Evolutionary conservation across 2,113 vertebrate species (phyloP).

Genomic region (Oreotrochilus melanogaster): DNA sequence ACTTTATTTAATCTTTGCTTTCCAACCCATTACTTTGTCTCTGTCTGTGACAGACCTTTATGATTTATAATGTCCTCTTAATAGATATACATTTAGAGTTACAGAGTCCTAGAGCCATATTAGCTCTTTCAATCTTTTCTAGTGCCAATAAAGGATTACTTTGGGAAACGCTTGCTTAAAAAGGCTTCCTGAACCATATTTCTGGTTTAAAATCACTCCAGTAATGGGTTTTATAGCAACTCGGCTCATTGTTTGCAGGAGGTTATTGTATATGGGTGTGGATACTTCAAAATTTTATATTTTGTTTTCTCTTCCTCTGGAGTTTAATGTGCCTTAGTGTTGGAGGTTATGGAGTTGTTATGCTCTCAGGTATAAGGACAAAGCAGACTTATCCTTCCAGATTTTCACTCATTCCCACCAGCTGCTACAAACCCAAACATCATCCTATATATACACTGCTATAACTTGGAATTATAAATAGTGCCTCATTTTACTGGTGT

Average conservation of each 20-base stretch:
- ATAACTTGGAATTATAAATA: constrained; percentile 21
- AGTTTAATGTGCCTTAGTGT: background rate
- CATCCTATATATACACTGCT: background rate
- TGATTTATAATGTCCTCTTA: constrained; percentile 44
- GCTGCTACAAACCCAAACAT: background rate
- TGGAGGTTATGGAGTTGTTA: background rate
- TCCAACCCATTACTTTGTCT: constrained; percentile 25
- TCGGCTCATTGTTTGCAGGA: background rate
- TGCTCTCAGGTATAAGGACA: background rate
- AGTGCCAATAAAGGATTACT: background rate
- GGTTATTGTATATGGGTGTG: background rate
- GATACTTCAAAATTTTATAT: background rate
- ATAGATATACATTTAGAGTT: background rate
- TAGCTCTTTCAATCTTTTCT: background rate
- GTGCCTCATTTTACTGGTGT: background rate
- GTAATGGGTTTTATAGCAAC: background rate
- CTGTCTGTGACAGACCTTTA: background rate
- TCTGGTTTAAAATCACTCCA: background rate
- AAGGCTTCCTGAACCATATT: background rate
- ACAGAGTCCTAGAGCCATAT: background rate
- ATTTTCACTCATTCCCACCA: background rate
- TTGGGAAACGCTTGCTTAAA: background rate
- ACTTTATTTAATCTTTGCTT: constrained; percentile 59
- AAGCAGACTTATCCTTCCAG: background rate
- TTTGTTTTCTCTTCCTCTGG: background rate